Base-by-base conservation (phyloP, 2,113 vertebrate species). In the Ammodytes dubius region DNA sequence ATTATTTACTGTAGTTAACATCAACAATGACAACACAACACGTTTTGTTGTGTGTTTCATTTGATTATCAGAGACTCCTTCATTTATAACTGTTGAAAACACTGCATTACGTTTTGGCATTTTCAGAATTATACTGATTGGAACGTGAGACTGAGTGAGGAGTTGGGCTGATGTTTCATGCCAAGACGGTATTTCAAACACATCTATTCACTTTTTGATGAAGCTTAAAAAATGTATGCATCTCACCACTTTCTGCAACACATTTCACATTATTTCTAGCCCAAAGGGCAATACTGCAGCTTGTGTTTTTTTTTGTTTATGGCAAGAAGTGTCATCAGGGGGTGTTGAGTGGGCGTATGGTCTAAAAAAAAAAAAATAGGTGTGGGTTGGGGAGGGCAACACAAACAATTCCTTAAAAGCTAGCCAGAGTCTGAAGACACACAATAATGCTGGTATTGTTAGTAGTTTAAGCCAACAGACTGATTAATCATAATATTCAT, bases 401-500 rank as follows among this genome's bases (percentile, higher is more conserved):
- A 84, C 60, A 79, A 79, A 83, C 53, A 68, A 49, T 72, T 77
- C 65, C 54, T 88, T 27, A 87, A 84, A 86, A 81, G 72, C 76
- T 42, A 70, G 80, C 84, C 71, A 85, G 89, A 91, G 84, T 86
- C 68, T 89, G 46, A 39, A 64, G 73, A 73, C 70, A 67, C 87
- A 77, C 76, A 89, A 87, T 86, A 88, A 84, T 87, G 81, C 74
- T 59, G 61, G 79, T 49, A 87, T 90, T 92, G 83, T 90, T 87
- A 91, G 91, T 92, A 90, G 87, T 92, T 89, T 45, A 46, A 92
- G 83, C 79, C 89, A 90, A 92, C 93, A 88, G 88, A 90, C 84
- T 83, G 90, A 94, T 93, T 92, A 93, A 93, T 95, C 90, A 90
- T 89, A 88, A 94, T 93, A 95, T 94, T 95, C 92, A 95, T 94